A percentile compares a stretch with the other conserved stretches of the same genome.
Conservation (phyloP, 2,888 invertebrate species). For the Electrophaes corylata region DNA sequence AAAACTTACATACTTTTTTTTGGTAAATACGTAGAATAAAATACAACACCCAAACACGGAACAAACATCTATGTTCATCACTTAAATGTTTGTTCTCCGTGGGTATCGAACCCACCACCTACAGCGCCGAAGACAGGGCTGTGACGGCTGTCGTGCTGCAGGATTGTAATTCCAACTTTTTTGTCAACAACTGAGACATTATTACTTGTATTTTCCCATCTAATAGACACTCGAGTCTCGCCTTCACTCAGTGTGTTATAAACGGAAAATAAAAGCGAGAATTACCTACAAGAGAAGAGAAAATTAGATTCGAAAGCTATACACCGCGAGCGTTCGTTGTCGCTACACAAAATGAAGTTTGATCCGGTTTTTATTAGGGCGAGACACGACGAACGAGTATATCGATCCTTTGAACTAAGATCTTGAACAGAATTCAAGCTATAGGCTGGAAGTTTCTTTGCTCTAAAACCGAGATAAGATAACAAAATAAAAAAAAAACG, state of each 20-base stretch:
- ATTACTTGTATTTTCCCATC: slow-evolving; percentile 18
- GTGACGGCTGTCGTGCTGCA: background rate
- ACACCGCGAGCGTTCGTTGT: slow-evolving; percentile 55
- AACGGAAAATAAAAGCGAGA: slow-evolving; percentile 39
- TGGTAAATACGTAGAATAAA: too few relatives aligned
- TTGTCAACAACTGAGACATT: slow-evolving; percentile 11
- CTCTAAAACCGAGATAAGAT: too few relatives aligned
- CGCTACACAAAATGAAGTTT: slow-evolving; percentile 64
- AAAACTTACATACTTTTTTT: too few relatives aligned
- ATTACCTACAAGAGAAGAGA: slow-evolving; percentile 42
- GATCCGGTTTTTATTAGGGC: slow-evolving; percentile 59
- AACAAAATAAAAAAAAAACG: too few relatives aligned
- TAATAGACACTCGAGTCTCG: slow-evolving; percentile 26
- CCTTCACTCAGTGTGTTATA: slow-evolving; percentile 31
- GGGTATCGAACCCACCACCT: too few relatives aligned
- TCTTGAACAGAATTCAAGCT: too few relatives aligned
- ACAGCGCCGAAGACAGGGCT: too few relatives aligned
- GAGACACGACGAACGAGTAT: slow-evolving; percentile 42
- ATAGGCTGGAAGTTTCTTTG: too few relatives aligned
- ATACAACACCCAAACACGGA: too few relatives aligned
- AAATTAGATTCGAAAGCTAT: slow-evolving; percentile 70
- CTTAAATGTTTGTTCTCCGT: too few relatives aligned
- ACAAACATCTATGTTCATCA: too few relatives aligned
- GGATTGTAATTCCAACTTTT: slow-evolving; percentile 12
- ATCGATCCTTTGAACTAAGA: slow-evolving; percentile 32